Percentiles rank a stretch among this genome's conserved stretches.
Evolutionary conservation across 2,888 invertebrate genomes (phyloP).

Genomic region (Luffia ferchaultella): DNA sequence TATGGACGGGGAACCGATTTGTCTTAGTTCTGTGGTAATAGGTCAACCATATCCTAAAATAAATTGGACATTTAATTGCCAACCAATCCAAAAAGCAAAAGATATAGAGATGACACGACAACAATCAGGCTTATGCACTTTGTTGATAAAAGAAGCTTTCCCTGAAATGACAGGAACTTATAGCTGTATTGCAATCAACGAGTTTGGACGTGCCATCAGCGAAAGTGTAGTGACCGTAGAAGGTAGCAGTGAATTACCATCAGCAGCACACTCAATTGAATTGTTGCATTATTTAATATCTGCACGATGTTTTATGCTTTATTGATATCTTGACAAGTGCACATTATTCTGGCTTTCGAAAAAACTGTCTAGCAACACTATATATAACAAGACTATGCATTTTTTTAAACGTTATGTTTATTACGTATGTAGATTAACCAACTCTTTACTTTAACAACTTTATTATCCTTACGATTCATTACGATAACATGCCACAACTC

Average conservation of each 20-base stretch:
- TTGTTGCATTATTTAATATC: slow-evolving; percentile 9
- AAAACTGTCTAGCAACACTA: background rate
- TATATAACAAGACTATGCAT: no score
- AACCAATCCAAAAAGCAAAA: slow-evolving; percentile 76
- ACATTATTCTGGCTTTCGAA: no score
- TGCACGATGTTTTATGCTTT: background rate
- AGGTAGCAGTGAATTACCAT: slow-evolving; percentile 61
- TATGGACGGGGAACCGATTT: slow-evolving; percentile 90
- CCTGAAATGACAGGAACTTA: slow-evolving; percentile 92
- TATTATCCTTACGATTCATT: no score
- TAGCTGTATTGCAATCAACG: slow-evolving; percentile 82
- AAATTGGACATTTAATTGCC: slow-evolving; percentile 80
- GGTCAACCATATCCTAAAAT: slow-evolving; percentile 84
- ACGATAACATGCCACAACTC: no score
- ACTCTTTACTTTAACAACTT: no score
- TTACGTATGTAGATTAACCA: no score
- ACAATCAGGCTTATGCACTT: slow-evolving; percentile 79
- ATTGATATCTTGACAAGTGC: no score
- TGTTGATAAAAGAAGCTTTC: slow-evolving; percentile 86
- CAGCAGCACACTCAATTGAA: background rate
- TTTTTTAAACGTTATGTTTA: no score
- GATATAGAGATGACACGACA: slow-evolving; percentile 79
- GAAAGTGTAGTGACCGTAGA: slow-evolving; percentile 81
- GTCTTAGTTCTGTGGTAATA: slow-evolving; percentile 74
- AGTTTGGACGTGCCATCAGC: slow-evolving; percentile 82